Evolutionary conservation across 1,140 invertebrate species (phyloP), one percentile per base, ranked within the genome.

Genomic region (Batillaria attramentaria): DNA sequence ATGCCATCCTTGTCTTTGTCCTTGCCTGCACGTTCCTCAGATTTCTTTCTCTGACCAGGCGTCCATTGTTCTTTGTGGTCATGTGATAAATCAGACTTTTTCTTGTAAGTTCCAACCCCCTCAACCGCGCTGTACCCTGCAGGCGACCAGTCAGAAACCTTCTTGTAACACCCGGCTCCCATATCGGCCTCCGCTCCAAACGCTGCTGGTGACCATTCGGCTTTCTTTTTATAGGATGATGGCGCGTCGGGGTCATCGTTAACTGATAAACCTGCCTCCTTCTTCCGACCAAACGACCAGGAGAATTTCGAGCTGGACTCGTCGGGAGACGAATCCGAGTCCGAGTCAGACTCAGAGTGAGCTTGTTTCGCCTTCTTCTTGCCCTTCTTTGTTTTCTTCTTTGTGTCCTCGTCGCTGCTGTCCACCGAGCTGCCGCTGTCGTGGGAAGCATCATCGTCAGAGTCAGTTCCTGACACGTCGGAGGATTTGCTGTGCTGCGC

Each of bases 121-220:
- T 42, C 68, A 8, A 20, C 13, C 16, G 68, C 24, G 18, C n/a
- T n/a, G n/a, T 70, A 39, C 10, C 33, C 68, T 1, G 5, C n/a
- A 28, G 39, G 68, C 33, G 68, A 31, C 68, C 68, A 70, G 18
- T 70, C 68, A 10, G 41, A 4, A 42, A n/a, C 24, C 42, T 46
- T 70, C 41, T 70, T 70, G 42, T 43, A 70, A 28, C 68, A n/a
- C n/a, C n/a, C n/a, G n/a, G 68, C 50, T 70, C 68, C 68, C 28
- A 42, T 46, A 5, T 46, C 41, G 3, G 41, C 68, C 4, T 24
- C 13, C 16, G 68, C 24, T 4, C n/a, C n/a, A n/a, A 46, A 39
- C 10, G 28, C 68, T 1, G 5, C n/a, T 13, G 39, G 68, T 46
- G 68, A 31, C 68, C 68, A 70, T 4, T 70, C 68, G 8, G 41